Evolutionary conservation across 1,140 invertebrate genomes (phyloP), one percentile per base, ranked within the genome.

Genomic region (Drosophila yakuba): DNA sequence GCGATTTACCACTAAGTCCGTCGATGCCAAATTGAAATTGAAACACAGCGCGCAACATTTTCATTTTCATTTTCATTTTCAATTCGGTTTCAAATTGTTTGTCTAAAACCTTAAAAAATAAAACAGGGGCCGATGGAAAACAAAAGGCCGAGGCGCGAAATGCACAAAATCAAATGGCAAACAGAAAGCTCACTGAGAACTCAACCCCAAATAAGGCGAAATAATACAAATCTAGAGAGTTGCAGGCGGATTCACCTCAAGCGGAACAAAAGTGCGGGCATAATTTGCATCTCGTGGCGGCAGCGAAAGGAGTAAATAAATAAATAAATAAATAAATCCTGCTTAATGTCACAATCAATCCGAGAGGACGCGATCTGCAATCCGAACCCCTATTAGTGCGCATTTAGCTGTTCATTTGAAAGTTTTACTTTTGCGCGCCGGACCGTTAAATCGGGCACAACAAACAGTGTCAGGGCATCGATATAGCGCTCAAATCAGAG

Each of bases 381-480:
- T 90, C 72, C 89, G 88, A 91, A 91, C 90, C 90, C 90, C 90
- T 91, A 91, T 91, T 91, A 91, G 90, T 76, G 80, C 83, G 90
- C 90, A 90, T 91, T 91, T 91, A 91, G 78, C 90, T 91, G 90
- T 91, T 91, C 90, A 91, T 91, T 91, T 91, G 82, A 91, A 91
- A 90, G 90, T 91, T 90, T 84, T 77, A 80, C 68, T 89, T 88
- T 88, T 75, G 75, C 75, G 80, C 90, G 86, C 72, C 89, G 90
- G 80, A 85, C 90, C 83, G 90, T 91, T 90, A 91, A 91, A 91
- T 91, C 82, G 77, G 78, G 73, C 80, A 54, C 60, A 69, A 77
- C 54, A 56, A 64, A 73, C 48, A 73, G 77, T 20, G 20, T 20
- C 20, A 20, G 73, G 74, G 59, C 45, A 64, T 56, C 28, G 41